Evolutionary conservation across 2,113 vertebrate species (phyloP).

Genomic region (Cacatua alba): DNA sequence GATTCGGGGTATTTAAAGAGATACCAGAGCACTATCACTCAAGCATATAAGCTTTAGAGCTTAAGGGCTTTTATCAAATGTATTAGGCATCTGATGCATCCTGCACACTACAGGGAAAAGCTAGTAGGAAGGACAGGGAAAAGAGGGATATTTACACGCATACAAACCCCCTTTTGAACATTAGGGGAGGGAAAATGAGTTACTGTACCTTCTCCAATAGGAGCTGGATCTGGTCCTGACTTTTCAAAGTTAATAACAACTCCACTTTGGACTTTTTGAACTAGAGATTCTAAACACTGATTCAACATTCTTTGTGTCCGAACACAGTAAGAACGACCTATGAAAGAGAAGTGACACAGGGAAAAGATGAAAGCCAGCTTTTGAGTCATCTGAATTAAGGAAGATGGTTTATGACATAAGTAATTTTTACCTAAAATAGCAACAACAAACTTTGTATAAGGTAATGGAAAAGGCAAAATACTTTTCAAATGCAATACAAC

Average conservation of each 20-base stretch:
- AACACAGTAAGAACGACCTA: slow-evolving; percentile 85
- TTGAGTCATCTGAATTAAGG: not conserved
- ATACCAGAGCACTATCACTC: not conserved
- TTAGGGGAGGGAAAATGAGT: not conserved
- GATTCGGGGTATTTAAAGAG: not conserved
- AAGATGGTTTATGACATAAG: not conserved
- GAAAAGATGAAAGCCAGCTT: not conserved
- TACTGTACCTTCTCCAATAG: slow-evolving; percentile 79
- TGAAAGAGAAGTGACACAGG: not conserved
- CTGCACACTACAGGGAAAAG: not conserved
- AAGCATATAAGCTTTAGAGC: not conserved
- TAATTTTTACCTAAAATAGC: not conserved
- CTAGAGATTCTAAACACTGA: slow-evolving; percentile 84
- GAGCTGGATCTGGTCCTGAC: slow-evolving; percentile 81
- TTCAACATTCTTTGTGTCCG: slow-evolving; percentile 86
- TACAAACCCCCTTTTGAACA: not conserved
- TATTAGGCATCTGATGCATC: not conserved
- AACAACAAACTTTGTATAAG: not conserved
- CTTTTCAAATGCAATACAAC: not conserved
- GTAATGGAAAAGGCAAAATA: not conserved
- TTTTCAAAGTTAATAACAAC: slow-evolving; percentile 87
- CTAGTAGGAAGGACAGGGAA: not conserved
- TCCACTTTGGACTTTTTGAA: slow-evolving; percentile 86
- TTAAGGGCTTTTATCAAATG: not conserved
- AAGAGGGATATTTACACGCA: not conserved